These are phyloP conservation scores for Paradisaea rubra DNA, from an alignment of 2,113 vertebrate genomes.

Conservation along the genomic window DNA sequence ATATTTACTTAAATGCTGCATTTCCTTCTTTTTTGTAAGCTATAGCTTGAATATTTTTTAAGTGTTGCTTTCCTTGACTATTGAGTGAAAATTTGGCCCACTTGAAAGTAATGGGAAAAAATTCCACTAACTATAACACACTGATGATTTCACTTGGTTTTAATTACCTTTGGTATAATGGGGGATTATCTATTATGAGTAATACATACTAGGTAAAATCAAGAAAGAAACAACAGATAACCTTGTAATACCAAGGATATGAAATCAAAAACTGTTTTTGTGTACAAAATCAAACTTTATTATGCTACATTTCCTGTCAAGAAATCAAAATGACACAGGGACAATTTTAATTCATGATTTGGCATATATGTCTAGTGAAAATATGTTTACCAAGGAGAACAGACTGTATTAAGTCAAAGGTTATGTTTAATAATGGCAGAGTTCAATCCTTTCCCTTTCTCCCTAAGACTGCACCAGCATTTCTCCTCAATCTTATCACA, in stretches of 20 bases:
- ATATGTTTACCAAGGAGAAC: background rate
- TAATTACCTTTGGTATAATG: background rate
- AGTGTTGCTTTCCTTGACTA: background rate
- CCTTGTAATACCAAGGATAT: background rate
- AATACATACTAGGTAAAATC: background rate
- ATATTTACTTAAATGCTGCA: background rate
- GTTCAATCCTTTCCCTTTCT: background rate
- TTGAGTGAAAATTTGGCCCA: background rate
- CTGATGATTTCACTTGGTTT: background rate
- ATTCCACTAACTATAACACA: background rate
- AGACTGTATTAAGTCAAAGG: background rate
- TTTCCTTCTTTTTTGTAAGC: background rate
- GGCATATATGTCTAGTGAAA: background rate
- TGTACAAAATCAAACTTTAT: background rate
- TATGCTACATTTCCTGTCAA: background rate
- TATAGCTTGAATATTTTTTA: background rate
- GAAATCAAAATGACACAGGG: background rate
- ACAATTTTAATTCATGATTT: background rate
- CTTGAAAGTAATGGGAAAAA: background rate
- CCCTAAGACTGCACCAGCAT: background rate
- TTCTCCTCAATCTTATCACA: accelerated
- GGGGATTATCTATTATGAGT: background rate
- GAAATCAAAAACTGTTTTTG: background rate
- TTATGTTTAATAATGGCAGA: background rate
- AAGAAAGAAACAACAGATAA: background rate